Evolutionary conservation across 53 echinoderm and acorn worm species (phyloP).

Genomic region (Arbacia lixula): DNA sequence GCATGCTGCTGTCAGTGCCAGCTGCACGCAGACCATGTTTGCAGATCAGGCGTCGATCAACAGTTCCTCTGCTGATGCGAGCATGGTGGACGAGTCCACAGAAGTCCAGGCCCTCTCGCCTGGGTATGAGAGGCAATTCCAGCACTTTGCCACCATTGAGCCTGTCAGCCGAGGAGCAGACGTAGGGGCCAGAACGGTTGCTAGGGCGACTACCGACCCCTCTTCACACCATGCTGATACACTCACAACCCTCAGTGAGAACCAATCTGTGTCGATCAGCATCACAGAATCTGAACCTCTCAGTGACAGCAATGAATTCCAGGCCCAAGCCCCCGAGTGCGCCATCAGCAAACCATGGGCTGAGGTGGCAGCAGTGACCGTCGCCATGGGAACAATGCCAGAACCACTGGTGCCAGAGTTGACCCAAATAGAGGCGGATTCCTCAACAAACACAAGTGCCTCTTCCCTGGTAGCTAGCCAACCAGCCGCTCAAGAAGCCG

Average conservation of each 20-base stretch:
- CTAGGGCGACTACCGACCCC: neutral
- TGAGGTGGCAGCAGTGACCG: conserved; percentile 45
- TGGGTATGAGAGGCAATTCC: conserved; percentile 1
- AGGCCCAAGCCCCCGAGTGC: neutral
- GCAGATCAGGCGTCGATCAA: conserved; percentile 18
- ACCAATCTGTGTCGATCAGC: conserved; percentile 42
- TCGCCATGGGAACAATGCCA: conserved; percentile 14
- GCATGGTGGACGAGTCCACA: neutral
- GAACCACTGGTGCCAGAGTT: conserved; percentile 46
- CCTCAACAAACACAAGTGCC: conserved; percentile 11
- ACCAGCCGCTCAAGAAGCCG: neutral
- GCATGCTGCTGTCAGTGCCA: too few species aligned
- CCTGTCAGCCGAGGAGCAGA: conserved; percentile 4
- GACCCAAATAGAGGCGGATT: conserved; percentile 27
- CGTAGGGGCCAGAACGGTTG: neutral
- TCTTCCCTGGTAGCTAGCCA: conserved; percentile 5
- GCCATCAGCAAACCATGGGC: conserved; percentile 26
- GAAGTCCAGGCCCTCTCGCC: neutral
- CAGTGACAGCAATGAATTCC: conserved; percentile 9
- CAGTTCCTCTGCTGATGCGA: conserved; percentile 20
- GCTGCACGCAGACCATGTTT: conserved; percentile 35
- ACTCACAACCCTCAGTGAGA: conserved; percentile 19
- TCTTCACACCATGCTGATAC: neutral
- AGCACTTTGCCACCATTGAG: conserved; percentile 46
- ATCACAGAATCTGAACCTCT: conserved; percentile 28